Evolutionary conservation across 2,797 vertebrate genomes (phyloP).

Genomic region (Mus minutoides): DNA sequence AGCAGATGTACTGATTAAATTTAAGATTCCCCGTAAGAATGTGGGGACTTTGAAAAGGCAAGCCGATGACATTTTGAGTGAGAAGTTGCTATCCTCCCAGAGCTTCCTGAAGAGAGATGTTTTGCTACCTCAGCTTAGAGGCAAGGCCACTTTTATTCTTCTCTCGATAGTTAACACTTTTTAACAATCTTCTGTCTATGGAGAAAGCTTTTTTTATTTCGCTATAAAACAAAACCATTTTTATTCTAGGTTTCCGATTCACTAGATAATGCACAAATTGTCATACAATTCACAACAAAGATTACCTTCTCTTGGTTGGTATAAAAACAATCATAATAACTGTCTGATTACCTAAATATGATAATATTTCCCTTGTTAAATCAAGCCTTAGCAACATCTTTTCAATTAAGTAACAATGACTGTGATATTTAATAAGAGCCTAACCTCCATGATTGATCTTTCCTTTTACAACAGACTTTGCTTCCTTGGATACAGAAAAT

Average conservation of each 20-base stretch:
- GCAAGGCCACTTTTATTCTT: conserved; percentile 80
- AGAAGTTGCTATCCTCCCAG: conserved; percentile 75
- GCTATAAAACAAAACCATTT: conserved; percentile 53
- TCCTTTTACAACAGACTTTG: neutral
- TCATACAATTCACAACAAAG: neutral
- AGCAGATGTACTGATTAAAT: conserved; percentile 84
- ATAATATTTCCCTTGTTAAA: neutral
- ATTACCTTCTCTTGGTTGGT: conserved; percentile 22
- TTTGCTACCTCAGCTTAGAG: conserved; percentile 83
- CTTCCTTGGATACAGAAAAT: neutral
- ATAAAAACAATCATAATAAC: conserved; percentile 21
- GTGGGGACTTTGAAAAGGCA: conserved; percentile 63
- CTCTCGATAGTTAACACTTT: conserved; percentile 25
- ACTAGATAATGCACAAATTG: conserved; percentile 18
- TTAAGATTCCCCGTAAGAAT: conserved; percentile 82
- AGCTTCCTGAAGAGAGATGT: conserved; percentile 78
- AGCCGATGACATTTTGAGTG: conserved; percentile 75
- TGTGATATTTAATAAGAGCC: neutral
- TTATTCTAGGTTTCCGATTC: conserved; percentile 25
- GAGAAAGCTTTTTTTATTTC: conserved; percentile 21
- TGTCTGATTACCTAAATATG: neutral
- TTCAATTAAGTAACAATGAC: neutral
- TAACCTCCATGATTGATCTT: neutral
- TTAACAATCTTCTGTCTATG: neutral
- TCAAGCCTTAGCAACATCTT: neutral